Conservation (phyloP, 2,797 vertebrate species). For the Poeciliopsis infans region DNA sequence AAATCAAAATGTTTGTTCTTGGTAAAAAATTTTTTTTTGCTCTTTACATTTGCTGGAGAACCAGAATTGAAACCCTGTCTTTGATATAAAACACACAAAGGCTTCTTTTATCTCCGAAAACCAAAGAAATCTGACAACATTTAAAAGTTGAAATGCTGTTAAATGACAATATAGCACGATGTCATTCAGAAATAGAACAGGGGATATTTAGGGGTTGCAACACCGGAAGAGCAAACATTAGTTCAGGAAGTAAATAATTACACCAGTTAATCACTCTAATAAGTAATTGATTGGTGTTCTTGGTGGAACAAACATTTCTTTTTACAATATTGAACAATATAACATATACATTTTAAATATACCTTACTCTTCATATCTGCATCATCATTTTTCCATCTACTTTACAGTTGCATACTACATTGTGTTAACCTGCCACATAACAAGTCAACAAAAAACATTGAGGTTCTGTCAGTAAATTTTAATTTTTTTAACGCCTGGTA, state of each 20-base stretch:
- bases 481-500: not conserved
- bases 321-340: no score
- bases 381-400: not conserved
- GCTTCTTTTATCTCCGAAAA: not conserved
- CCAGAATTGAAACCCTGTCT: not conserved
- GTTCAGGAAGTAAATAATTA: no score
- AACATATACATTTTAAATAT: no score
- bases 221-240: no score
- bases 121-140: not conserved
- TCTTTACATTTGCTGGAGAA: not conserved
- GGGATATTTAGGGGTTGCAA: no score
- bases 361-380: no score
- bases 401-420: not conserved
- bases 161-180: not conserved
- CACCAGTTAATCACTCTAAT: no score
- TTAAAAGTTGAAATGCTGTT: not conserved
- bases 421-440: not conserved
- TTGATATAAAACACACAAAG: not conserved
- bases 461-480: not conserved
- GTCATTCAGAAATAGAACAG: not conserved
- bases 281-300: no score
- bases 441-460: not conserved
- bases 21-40: not conserved
- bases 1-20: conserved; percentile 1
- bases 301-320: no score